Base-by-base conservation (phyloP, 2,888 invertebrate genomes). In the Gisinianus flammeolus region DNA sequence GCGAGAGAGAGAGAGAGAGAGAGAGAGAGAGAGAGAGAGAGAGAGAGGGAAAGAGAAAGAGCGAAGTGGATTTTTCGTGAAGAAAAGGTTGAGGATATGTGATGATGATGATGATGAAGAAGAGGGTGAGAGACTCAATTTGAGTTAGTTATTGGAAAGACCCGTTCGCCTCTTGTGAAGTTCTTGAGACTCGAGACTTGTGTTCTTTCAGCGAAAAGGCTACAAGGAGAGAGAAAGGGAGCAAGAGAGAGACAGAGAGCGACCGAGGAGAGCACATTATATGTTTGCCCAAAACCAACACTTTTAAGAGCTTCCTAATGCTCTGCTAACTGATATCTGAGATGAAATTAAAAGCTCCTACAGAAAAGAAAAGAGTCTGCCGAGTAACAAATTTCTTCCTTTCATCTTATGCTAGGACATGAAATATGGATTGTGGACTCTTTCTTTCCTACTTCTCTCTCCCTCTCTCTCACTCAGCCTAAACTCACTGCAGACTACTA, bases 211-310 rank as follows among this genome's bases (percentile, higher is more conserved):
- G 16, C 56, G 31, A 66, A 44, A 44, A 16, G 44, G 67, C 22
- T 35, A 19, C 12, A 22, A 52, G 52, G 62, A 62, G 26, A 73
- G 56, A 66, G 67, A 28, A 54, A 73, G n/a, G 68, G 56, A 58
- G 58, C 33, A 28, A 28, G 71, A 31, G 22, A 69, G 33, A 24
- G 31, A n/a, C n/a, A 73, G n/a, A 58, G 56, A 58, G 58, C 33
- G 44, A 28, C 64, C 22, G 22, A 69, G 33, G 12, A 24, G 33
- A 54, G 56, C 73, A 73, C 73, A 73, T 80, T 79, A 81, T 83
- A 79, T 84, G 83, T 84, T 84, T 84, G 81, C 84, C 80, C 83
- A 81, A 81, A 81, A 82, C 84, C 83, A 84, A 81, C 84, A 81
- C 80, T 82, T 83, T 83, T 83, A 81, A 82, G 80, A 81, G 82